Conservation (phyloP, 1,140 invertebrate species). For the Drosophila miranda region DNA sequence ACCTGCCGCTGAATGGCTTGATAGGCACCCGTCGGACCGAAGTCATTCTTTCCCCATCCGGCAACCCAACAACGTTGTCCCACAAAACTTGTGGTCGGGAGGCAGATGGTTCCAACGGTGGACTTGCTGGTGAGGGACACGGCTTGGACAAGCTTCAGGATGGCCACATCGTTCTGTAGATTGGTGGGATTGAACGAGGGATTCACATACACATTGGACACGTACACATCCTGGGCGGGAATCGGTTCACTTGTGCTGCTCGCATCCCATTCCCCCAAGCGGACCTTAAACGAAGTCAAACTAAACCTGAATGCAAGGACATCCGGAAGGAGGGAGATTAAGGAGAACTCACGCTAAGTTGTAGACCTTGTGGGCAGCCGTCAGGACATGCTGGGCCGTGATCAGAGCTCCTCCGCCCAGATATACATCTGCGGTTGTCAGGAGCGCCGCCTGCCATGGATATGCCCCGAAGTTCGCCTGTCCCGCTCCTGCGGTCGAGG, state of each 20-base stretch:
- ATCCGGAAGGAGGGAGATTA: neutral
- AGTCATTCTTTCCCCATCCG: conserved; percentile 92
- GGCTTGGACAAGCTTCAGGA: conserved; percentile 85
- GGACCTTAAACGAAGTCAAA: conserved; percentile 83
- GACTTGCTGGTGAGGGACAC: conserved; percentile 85
- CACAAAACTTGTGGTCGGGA: conserved; percentile 85
- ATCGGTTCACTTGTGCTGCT: conserved; percentile 85
- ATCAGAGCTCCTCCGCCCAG: conserved; percentile 88
- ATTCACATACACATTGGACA: conserved; percentile 85
- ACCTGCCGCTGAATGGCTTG: conserved; percentile 88
- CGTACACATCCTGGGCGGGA: conserved; percentile 85
- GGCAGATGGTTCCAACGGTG: conserved; percentile 89
- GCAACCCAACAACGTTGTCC: conserved; percentile 88
- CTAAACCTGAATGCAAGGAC: conserved; percentile 10
- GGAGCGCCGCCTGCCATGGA: conserved; percentile 83
- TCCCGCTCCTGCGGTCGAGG: conserved; percentile 42
- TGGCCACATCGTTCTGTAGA: conserved; percentile 87
- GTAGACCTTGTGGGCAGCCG: conserved; percentile 87
- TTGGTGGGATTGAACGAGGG: conserved; percentile 86
- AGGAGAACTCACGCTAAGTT: conserved; percentile 84
- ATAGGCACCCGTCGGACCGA: conserved; percentile 86
- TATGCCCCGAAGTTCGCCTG: conserved; percentile 76
- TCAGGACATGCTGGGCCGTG: conserved; percentile 85
- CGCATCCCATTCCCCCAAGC: conserved; percentile 88
- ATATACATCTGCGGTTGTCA: conserved; percentile 84